Evolutionary conservation across 1,140 invertebrate species (phyloP), one percentile per base, ranked within the genome.

Genomic region (Nymphalis io): DNA sequence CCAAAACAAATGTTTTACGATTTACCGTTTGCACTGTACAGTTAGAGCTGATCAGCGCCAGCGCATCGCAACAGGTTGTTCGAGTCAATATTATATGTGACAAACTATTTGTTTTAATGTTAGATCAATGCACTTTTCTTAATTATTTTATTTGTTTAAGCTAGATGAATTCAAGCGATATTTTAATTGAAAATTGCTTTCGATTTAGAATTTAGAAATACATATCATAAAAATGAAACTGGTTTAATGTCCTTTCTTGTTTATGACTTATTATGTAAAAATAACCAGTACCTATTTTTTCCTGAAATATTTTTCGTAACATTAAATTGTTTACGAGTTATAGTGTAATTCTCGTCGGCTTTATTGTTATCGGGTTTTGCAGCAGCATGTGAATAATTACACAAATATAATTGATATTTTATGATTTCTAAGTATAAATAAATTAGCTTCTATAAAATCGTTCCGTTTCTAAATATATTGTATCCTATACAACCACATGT

Each of bases 11-110:
- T 62, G 46, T 67, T 60, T 51, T 71, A 67, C 46, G 53, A 63
- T 77, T 74, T 70, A 72, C 60, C 72, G 69, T 70, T 74, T 53
- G 55, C 13, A 44, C 39, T 18, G 63, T 77, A 77, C 75, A 74
- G 75, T 77, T 77, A 76, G 60, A 42, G 51, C 11, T 57, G 57
- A 53, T 2, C 33, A 55, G 62, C 64, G 68, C 74, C 40, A 44
- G 60, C 69, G 75, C 75, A 74, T 67, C 69, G 66, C 62, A 72
- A 77, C 75, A 76, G 72, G 75, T 77, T 71, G 75, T 61, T 64
- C 68, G 46, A 59, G 53, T 68, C 40, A n/a, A 33, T 33, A 27
- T 55, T 27, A 68, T 67, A 46, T 72, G 66, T 72, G 69, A 57
- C 68, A 65, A 72, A 55, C 51, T 15, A 21, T 55, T 27, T 55